phyloP scores from a whole-genome alignment of 2,888 invertebrate genomes.

The Hirtodrosophila alboralis region DNA sequence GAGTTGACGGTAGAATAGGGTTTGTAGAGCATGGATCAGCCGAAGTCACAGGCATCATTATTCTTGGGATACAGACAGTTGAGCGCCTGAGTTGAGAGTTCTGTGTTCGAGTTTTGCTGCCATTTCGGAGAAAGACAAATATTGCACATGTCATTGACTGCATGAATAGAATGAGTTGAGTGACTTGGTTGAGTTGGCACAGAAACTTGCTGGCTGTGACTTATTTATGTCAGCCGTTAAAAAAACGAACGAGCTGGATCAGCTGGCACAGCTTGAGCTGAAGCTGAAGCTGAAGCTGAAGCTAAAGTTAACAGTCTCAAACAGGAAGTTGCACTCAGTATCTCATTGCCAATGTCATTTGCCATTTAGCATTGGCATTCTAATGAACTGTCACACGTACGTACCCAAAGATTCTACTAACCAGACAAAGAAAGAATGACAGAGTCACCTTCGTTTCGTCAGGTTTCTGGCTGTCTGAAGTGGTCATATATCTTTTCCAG shows the following conservation, averaged over 20 bases:
- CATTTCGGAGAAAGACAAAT: slow-evolving; percentile 67
- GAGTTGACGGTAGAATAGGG: slow-evolving; percentile 3
- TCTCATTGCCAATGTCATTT: slow-evolving; percentile 66
- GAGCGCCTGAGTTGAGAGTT: slow-evolving; percentile 71
- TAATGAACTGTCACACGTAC: slow-evolving; percentile 71
- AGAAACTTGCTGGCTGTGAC: slow-evolving; percentile 59
- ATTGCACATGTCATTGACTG: slow-evolving; percentile 71
- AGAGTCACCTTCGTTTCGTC: slow-evolving; percentile 18
- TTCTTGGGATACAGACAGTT: slow-evolving; percentile 66
- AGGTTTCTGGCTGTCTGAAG: slow-evolving; percentile 48
- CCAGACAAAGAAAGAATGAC: not conserved
- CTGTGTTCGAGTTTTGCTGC: slow-evolving; percentile 67
- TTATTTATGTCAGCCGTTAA: slow-evolving; percentile 73
- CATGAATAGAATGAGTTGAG: slow-evolving; percentile 30
- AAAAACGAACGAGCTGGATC: slow-evolving; percentile 57
- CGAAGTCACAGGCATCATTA: slow-evolving; percentile 59
- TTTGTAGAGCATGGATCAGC: slow-evolving; percentile 8
- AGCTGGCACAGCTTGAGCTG: slow-evolving; percentile 8
- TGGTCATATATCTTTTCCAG: slow-evolving; percentile 66
- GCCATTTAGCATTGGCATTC: slow-evolving; percentile 61
- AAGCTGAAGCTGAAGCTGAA: slow-evolving; percentile 9
- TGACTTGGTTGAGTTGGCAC: slow-evolving; percentile 19
- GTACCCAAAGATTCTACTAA: slow-evolving; percentile 11
- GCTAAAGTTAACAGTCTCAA: slow-evolving; percentile 53
- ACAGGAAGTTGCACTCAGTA: slow-evolving; percentile 53